Base-by-base conservation (phyloP, 2,797 vertebrate species). In the Huso huso region DNA sequence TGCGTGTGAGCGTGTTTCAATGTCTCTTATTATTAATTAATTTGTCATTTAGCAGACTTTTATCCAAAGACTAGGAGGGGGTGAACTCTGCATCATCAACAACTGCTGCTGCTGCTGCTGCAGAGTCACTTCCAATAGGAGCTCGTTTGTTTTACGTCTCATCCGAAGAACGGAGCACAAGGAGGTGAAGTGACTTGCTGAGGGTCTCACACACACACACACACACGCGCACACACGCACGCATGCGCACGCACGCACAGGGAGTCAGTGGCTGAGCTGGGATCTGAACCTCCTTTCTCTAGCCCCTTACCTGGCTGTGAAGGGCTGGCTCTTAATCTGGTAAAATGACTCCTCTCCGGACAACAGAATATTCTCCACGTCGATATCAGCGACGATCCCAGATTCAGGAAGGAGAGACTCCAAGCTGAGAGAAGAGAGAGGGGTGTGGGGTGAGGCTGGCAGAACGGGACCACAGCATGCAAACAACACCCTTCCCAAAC, bases 301-400 rank as follows among this genome's bases (percentile, higher is more conserved):
- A 37, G 4, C 23, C 23, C 67, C 72, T 75, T 76, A 89, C 88
- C 89, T 85, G 72, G 77, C 69, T 65, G 76, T 76, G 72, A 93
- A 84, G 64, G 92, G 92, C 67, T 94, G 93, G 74, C 91, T 94
- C 84, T 94, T 93, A 68, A 94, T 88, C 80, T 95, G 83, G 65
- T 94, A 94, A 80, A 92, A 94, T 6, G 83, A 81, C 68, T 93
- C 89, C 0, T 81, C 81, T 63, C 86, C 87, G 1, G 88, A 81
- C 0, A 88, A 75, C 51, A 92, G 72, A 69, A 90, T 73, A 70
- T 70, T 69, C 74, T 95, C 92, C 4, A 93, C 80, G 69, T 95
- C 93, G 7, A 95, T 93, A 78, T 95, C 93, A 4, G 89, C 92
- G 3, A 93, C 91, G 0, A 94, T 95, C 7, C 93, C 93, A 1